Base-by-base conservation (phyloP, 30 jellyfish, hydroid and myxozoan genomes). In the Mastigias papua region DNA sequence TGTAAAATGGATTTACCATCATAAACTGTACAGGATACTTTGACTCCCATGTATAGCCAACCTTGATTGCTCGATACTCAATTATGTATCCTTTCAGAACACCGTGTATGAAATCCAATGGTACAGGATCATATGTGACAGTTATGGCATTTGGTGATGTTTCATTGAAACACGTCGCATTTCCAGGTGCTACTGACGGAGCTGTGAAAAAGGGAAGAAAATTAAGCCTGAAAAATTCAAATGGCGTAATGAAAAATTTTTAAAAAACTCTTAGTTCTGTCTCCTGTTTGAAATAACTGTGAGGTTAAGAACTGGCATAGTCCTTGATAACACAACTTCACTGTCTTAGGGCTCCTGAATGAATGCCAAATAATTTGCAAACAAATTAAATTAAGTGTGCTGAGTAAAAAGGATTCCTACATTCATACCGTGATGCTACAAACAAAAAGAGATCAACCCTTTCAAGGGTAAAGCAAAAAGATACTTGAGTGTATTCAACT, bases 131-230 rank as follows among this genome's bases (percentile, higher is more conserved):
- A 46, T 48, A 82, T 20, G 30, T 35, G 65, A 82, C 85, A 30
- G 30, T 23, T 11, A 82, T 82, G 50, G 64, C 48, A 7, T 50
- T 46, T 0, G 84, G 63, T 25, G 71, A 48, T 25, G 91, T 82
- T 69, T 48, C 48, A 84, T 82, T 82, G 28, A 29, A 48, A 33
- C 91, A 58, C 34, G 50, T 42, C 37, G 78, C 69, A 26, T 74
- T 86, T 58, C 85, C 84, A 54, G 95, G 95, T 0, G 89, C 83
- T 13, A 76, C 89, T 61, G 89, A 70, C 27, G 95, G 95, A 23
- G 95, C 95, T 86, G 60, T 29, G 49, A 35, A 22, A 35, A 27
- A 76, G 48, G 13, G 8, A 10, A 60, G 5, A 17, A 13, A 20
- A 31, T n/a, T 60, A 33, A 33, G 22, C 31, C 8, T 4, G 13